Base-by-base conservation (phyloP, 2,888 invertebrate species). In the Diabrotica balteata region DNA sequence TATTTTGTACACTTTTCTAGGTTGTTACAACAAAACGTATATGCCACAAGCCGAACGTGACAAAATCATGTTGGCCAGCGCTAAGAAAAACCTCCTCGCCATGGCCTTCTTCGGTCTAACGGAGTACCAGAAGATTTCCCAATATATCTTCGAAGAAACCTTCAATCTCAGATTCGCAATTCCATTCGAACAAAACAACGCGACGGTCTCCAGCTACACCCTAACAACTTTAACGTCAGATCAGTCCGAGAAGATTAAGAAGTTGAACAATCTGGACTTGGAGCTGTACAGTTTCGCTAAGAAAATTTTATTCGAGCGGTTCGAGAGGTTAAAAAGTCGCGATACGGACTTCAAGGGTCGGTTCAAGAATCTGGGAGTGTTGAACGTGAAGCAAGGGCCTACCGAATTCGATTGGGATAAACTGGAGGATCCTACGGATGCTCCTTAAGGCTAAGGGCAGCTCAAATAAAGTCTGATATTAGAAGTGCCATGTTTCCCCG, bases 41-140 rank as follows among this genome's bases (percentile, higher is more conserved):
- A 90, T 94, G 86, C 88, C 91, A 59, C 86, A 87, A 59, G 85
- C 88, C 9, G 94, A 95, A 78, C 88, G 93, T 49, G 93, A 96
- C 80, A 87, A 91, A 63, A 91, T 97, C 58, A 91, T 99, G 89
- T 86, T 99, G 72, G 93, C 94, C 47, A 97, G 97, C 80, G 99
- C 99, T 63, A 98, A 98, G 86, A 89, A 92, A 74, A 99, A 99
- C 86, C 87, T 99, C 67, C 91, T 93, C 70, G 92, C 93, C 59
- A 96, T 99, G 95, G 94, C 98, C 63, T 99, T 96, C 85, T 98
- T 98, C 84, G 98, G 98, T 73, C 89, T 99, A 72, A 97, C 97
- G 7, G 99, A 99, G 85, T 91, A 90, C 85, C 98, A 98, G 86
- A 93, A 93, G 88, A 93, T 93, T 77, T 82, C 94, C 44, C 96